phyloP scores from a whole-genome alignment of 2,113 vertebrate genomes.

The Rhinolophus ferrumequinum region DNA sequence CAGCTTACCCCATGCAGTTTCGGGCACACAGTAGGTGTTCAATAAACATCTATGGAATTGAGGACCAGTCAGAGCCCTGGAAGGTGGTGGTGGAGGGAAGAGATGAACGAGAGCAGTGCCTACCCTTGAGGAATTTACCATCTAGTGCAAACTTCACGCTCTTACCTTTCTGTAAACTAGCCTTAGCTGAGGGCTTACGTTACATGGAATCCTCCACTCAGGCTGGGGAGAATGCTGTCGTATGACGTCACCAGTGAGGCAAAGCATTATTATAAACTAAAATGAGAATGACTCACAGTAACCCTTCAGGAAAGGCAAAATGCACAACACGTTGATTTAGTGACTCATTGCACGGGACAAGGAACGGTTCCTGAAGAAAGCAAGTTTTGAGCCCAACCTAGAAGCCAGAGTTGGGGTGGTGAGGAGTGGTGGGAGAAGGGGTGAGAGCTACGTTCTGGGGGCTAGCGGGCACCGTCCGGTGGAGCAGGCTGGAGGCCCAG shows the following conservation, averaged over 20 bases:
- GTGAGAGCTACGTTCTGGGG: background rate
- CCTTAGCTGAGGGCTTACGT: too few relatives aligned
- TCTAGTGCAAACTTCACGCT: background rate
- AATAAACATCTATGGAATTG: background rate
- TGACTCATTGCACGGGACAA: background rate
- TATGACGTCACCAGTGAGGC: background rate
- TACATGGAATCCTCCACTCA: accelerated
- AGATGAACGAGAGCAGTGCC: background rate
- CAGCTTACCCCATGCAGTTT: background rate
- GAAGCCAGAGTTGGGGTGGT: background rate
- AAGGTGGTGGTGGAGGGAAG: background rate
- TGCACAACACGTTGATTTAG: background rate
- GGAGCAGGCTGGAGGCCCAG: background rate
- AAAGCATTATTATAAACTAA: background rate
- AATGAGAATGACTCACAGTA: background rate
- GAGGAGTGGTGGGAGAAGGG: background rate
- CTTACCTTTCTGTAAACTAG: background rate
- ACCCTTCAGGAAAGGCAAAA: background rate
- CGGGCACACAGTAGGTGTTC: background rate
- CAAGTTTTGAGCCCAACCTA: background rate
- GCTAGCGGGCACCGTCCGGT: too few relatives aligned
- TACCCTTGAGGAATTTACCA: background rate
- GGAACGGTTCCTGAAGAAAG: background rate
- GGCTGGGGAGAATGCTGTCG: background rate
- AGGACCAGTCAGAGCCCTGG: background rate